phyloP scores from a whole-genome alignment of 2,888 invertebrate genomes.

The Heteromurus nitidus region DNA sequence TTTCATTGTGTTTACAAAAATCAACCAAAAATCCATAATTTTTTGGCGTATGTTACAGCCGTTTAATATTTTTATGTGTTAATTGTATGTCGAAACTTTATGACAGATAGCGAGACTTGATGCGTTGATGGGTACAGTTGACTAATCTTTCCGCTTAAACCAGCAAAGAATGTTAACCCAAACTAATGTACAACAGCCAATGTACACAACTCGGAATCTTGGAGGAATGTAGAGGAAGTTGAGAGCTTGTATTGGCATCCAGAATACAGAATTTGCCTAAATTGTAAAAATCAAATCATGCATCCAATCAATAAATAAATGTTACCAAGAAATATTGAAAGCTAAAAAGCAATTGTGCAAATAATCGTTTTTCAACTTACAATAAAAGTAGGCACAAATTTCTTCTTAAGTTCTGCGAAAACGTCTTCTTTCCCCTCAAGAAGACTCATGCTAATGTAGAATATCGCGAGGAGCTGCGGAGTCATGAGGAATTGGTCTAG shows the following conservation, averaged over 20 bases:
- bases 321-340: neutral
- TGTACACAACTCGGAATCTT: conserved; percentile 84
- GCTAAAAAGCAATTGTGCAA: conserved; percentile 1
- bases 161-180: conserved; percentile 92
- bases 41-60: too few relatives aligned
- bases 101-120: too few relatives aligned
- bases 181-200: conserved; percentile 85
- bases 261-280: conserved; percentile 86
- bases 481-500: conserved; percentile 87
- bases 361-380: conserved; percentile 73
- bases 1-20: too few relatives aligned
- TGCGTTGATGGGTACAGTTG: too few relatives aligned
- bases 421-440: conserved; percentile 84
- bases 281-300: conserved; percentile 3
- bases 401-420: conserved; percentile 83
- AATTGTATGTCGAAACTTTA: too few relatives aligned
- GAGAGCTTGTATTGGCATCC: conserved; percentile 87
- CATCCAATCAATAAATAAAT: neutral
- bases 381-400: conserved; percentile 82
- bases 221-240: conserved; percentile 86
- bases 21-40: too few relatives aligned
- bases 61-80: too few relatives aligned
- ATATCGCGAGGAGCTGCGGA: conserved; percentile 82
- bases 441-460: conserved; percentile 84
- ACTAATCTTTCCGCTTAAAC: conserved; percentile 80